A percentile compares a stretch with the other conserved stretches of the same genome.
phyloP scores from a whole-genome alignment of 2,888 invertebrate genomes.

The Hofmannophila pseudospretella region DNA sequence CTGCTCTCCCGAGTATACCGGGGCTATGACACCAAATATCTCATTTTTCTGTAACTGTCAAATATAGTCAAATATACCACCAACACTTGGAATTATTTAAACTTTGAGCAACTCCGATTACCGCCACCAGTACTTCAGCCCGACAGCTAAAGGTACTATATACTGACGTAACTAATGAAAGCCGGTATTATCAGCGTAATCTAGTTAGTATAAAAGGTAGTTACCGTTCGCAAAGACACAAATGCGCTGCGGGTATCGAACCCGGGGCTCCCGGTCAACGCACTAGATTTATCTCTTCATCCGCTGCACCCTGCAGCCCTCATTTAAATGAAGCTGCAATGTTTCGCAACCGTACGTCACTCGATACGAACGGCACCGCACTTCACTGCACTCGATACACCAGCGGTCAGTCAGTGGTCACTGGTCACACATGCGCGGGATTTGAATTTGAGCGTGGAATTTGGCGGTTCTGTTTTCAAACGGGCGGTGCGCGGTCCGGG shows the following conservation, averaged over 20 bases:
- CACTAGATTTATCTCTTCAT: conserved; percentile 47
- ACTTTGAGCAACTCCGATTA: too few species aligned
- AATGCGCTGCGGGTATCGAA: conserved; percentile 36
- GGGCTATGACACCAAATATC: too few species aligned
- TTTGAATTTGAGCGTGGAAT: conserved; percentile 13
- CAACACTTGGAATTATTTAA: too few species aligned
- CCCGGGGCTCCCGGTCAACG: conserved; percentile 53
- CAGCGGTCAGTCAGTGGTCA: background rate
- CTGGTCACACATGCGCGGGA: background rate
- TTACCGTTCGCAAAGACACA: conserved; percentile 19
- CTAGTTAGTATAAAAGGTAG: too few species aligned
- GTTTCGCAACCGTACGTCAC: conserved; percentile 13
- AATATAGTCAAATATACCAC: too few species aligned
- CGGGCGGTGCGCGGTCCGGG: conserved; percentile 10
- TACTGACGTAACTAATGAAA: too few species aligned
- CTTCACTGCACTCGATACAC: background rate
- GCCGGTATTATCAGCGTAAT: too few species aligned
- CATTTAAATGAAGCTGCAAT: conserved; percentile 21
- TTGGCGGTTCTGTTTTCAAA: conserved; percentile 26
- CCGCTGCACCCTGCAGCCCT: conserved; percentile 31
- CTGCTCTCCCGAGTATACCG: too few species aligned
- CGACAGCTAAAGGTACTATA: too few species aligned
- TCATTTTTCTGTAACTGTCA: too few species aligned
- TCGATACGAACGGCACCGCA: background rate
- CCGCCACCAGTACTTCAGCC: too few species aligned